Evolutionary conservation across 2,888 invertebrate genomes (phyloP).

Genomic region (Buathra laborator): DNA sequence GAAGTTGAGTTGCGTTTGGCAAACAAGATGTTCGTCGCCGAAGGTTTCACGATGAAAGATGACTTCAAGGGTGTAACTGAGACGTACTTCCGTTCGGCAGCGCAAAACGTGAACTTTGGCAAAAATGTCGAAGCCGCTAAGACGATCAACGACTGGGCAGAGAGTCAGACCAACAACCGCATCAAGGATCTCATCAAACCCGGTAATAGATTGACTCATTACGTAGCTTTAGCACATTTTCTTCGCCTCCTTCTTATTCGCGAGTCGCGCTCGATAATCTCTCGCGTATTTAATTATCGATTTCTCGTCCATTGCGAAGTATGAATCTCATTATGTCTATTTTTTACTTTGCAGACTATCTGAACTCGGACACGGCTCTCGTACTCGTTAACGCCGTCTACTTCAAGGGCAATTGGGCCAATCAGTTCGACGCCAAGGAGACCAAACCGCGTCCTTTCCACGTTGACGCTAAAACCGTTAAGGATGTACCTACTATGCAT

Average conservation of each 20-base stretch:
- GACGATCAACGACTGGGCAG: constrained; percentile 93
- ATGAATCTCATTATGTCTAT: constrained; percentile 11
- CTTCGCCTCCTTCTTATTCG: not conserved
- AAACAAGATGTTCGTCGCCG: constrained; percentile 90
- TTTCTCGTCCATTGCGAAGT: not conserved
- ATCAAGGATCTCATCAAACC: constrained; percentile 91
- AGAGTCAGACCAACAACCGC: constrained; percentile 91
- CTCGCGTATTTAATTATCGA: not conserved
- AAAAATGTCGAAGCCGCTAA: constrained; percentile 84
- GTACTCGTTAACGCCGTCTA: constrained; percentile 94
- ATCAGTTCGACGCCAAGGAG: constrained; percentile 87
- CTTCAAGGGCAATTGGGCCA: constrained; percentile 93
- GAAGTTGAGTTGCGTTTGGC: constrained; percentile 89
- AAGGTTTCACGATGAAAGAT: constrained; percentile 85
- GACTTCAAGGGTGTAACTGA: constrained; percentile 87
- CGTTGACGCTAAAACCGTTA: constrained; percentile 86
- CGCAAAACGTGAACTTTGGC: constrained; percentile 88
- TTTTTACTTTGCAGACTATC: constrained; percentile 83
- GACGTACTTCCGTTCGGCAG: constrained; percentile 88
- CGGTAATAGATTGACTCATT: constrained; percentile 77
- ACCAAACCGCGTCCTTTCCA: constrained; percentile 88
- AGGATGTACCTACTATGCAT: constrained; percentile 92
- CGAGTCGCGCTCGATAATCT: no score
- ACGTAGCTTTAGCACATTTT: not conserved
- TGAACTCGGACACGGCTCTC: constrained; percentile 87